Conservation (phyloP, 2,113 vertebrate genomes). For the Mellivora capensis region DNA sequence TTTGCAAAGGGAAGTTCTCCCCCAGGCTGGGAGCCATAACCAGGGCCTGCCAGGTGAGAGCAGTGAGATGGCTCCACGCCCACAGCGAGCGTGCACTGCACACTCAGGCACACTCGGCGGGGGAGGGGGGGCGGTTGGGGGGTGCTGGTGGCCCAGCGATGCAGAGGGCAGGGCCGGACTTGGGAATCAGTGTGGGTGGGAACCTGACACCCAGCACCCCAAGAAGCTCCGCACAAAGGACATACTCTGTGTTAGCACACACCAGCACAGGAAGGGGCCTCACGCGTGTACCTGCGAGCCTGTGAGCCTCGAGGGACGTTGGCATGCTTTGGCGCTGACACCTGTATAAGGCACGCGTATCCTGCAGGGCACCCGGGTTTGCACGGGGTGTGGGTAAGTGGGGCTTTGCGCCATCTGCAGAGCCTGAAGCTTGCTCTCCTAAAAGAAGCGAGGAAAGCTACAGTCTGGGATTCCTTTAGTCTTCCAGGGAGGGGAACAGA, state of each 20-base stretch:
- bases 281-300: fast-evolving
- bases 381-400: not conserved
- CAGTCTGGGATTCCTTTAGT: not conserved
- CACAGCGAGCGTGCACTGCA: not conserved
- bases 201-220: not conserved
- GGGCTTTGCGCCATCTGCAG: not conserved
- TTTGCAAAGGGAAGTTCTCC: constrained; percentile 78
- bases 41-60: constrained; percentile 52
- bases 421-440: not conserved
- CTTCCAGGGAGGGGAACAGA: not conserved
- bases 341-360: not conserved
- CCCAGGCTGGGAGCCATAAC: constrained; percentile 67
- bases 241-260: not conserved
- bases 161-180: not conserved
- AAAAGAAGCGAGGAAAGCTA: not conserved
- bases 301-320: not conserved
- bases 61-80: constrained; percentile 17
- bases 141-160: not conserved
- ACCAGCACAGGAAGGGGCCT: fast-evolving
- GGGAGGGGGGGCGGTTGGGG: no score
- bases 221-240: not conserved
- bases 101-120: not conserved
- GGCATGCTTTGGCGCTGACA: not conserved
- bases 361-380: not conserved
- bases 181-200: not conserved